These are phyloP conservation scores for Ethmia dodecea DNA, from an alignment of 2,888 invertebrate species.

Conservation along the genomic window DNA sequence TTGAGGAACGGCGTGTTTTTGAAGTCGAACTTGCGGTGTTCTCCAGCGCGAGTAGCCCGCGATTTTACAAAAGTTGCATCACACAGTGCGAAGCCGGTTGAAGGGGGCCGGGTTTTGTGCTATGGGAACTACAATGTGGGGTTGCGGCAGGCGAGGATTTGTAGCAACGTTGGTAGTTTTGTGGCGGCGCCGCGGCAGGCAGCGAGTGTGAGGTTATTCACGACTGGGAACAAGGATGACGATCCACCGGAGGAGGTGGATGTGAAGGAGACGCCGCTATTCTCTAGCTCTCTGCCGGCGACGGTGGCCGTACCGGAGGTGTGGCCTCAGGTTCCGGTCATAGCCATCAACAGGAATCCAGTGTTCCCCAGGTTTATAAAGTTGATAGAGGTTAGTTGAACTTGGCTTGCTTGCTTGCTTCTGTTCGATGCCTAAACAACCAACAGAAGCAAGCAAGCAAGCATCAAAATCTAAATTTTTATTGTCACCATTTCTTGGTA, in stretches of 20 bases:
- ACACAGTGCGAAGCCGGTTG: constrained; percentile 45
- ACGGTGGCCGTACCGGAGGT: constrained; percentile 96
- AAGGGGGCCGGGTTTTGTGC: constrained; percentile 22
- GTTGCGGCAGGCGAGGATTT: constrained; percentile 30
- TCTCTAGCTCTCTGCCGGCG: constrained; percentile 83
- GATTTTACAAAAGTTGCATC: constrained; percentile 68
- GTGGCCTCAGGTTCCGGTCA: constrained; percentile 97
- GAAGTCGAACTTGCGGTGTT: too few relatives aligned
- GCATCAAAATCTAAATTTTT: too few relatives aligned
- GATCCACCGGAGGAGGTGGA: constrained; percentile 55
- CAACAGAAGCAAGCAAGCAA: too few relatives aligned
- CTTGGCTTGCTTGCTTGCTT: too few relatives aligned
- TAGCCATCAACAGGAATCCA: constrained; percentile 95
- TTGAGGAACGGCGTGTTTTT: constrained; percentile 47
- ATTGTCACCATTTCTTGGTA: too few relatives aligned
- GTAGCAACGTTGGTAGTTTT: constrained; percentile 32
- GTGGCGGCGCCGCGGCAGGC: constrained; percentile 19
- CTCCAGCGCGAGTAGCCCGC: constrained; percentile 38
- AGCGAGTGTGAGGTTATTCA: constrained; percentile 41
- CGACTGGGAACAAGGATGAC: constrained; percentile 52
- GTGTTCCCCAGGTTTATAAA: constrained; percentile 99
- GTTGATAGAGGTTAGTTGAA: constrained; percentile 97
- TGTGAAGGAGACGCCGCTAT: constrained; percentile 63
- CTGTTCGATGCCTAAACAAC: too few relatives aligned
- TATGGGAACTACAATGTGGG: neutral